Percentiles rank a stretch among this genome's conserved stretches.
phyloP scores from a whole-genome alignment of 2,113 vertebrate species.

The Hyperoodon ampullatus region DNA sequence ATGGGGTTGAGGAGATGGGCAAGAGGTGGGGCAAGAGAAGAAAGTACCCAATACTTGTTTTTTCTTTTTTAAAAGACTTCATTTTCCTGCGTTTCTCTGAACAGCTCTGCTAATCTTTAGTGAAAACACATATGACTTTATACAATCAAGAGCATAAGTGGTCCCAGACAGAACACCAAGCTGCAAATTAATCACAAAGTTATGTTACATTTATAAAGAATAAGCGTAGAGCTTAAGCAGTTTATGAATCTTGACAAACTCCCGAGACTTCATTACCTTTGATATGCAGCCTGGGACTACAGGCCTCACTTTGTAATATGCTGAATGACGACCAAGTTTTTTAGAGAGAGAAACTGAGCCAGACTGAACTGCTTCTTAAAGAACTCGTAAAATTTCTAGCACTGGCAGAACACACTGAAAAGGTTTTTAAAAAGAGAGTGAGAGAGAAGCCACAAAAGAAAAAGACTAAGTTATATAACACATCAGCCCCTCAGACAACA shows the following conservation, averaged over 20 bases:
- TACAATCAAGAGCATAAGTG: neutral
- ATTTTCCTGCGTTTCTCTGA: conserved; percentile 16
- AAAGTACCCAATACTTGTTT: neutral
- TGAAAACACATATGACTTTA: conserved; percentile 45
- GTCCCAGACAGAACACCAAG: conserved; percentile 22
- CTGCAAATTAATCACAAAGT: conserved; percentile 59
- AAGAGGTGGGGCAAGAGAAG: neutral
- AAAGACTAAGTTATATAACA: neutral
- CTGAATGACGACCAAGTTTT: conserved; percentile 33
- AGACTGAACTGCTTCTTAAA: conserved; percentile 20
- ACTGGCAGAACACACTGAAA: neutral
- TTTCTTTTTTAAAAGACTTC: neutral
- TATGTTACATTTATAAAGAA: conserved; percentile 55
- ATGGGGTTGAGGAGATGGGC: neutral
- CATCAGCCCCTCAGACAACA: neutral
- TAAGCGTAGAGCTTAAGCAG: conserved; percentile 10
- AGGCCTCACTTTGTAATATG: conserved; percentile 31
- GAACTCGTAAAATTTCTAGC: neutral
- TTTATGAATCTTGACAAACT: conserved; percentile 55
- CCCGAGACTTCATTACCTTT: conserved; percentile 70
- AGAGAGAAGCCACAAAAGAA: neutral
- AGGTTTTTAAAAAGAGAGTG: neutral
- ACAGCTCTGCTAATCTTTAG: conserved; percentile 39
- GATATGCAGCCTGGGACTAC: conserved; percentile 27
- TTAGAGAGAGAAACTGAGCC: conserved; percentile 48